phyloP scores from a whole-genome alignment of 2,113 vertebrate species.

The Esox niger region DNA sequence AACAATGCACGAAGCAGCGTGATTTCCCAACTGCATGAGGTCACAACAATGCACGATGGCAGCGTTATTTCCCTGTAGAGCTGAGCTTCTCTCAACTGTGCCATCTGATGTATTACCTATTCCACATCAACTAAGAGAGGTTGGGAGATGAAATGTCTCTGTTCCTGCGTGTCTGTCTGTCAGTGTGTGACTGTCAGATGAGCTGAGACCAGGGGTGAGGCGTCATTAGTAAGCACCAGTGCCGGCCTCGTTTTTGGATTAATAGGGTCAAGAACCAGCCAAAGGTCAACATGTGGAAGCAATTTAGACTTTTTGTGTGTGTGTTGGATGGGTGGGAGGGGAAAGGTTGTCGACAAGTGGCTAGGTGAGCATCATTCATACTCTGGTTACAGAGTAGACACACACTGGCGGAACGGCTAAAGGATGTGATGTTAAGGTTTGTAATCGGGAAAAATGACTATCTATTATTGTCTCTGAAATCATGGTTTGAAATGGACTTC shows the following conservation, averaged over 20 bases:
- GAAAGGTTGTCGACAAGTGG: slow-evolving; percentile 35
- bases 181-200: slow-evolving; percentile 41
- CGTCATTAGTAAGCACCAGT: slow-evolving; percentile 48
- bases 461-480: neutral
- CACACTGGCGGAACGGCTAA: slow-evolving; percentile 20
- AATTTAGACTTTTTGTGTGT: slow-evolving; percentile 63
- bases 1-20: too few relatives aligned
- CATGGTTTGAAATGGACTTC: neutral
- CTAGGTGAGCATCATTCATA: slow-evolving; percentile 53
- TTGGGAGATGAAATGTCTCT: slow-evolving; percentile 19
- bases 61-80: slow-evolving; percentile 2
- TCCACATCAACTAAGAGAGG: slow-evolving; percentile 50
- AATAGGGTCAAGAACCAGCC: slow-evolving; percentile 69
- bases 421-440: slow-evolving; percentile 15
- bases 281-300: slow-evolving; percentile 77
- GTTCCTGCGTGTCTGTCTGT: slow-evolving; percentile 8
- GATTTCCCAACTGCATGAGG: too few relatives aligned
- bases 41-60: too few relatives aligned
- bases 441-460: neutral
- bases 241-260: slow-evolving; percentile 72
- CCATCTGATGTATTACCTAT: slow-evolving; percentile 71
- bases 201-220: slow-evolving; percentile 43
- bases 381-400: slow-evolving; percentile 51
- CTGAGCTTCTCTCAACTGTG: slow-evolving; percentile 45
- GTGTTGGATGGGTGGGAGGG: slow-evolving; percentile 39